A percentile compares a stretch with the other conserved stretches of the same genome.
Conservation (phyloP, 2,113 vertebrate species). For the Pseudorasbora parva region DNA sequence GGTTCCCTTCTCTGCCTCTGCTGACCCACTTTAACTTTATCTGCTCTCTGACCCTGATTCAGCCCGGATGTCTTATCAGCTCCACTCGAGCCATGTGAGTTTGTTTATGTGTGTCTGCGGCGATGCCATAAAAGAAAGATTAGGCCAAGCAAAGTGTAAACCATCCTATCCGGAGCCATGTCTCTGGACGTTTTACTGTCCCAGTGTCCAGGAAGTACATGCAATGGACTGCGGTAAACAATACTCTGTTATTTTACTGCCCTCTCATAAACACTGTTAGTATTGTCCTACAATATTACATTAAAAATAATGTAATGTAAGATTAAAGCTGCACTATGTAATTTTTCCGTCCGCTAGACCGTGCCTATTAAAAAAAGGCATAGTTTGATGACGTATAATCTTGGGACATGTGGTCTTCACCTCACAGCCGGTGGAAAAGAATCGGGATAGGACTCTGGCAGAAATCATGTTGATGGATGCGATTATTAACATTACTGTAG, state of each 20-base stretch:
- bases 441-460: no score
- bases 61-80: conserved; percentile 31
- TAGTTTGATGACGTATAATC: no score
- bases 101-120: neutral
- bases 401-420: no score
- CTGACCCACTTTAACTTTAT: conserved; percentile 27
- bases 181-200: neutral
- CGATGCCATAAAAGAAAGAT: conserved; percentile 28
- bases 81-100: neutral
- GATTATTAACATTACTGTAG: no score
- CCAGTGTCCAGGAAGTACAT: neutral
- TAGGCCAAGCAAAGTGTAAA: neutral
- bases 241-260: no score
- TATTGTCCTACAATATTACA: neutral
- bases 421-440: no score
- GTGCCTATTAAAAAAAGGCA: no score
- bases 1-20: conserved; percentile 13
- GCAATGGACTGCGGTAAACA: neutral
- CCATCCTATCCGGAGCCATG: neutral
- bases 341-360: no score
- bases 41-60: conserved; percentile 37
- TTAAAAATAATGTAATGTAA: neutral
- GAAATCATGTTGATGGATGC: no score
- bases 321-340: no score
- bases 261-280: neutral